Conservation (phyloP, 2,888 invertebrate genomes). For the Drosophila mercatorum region DNA sequence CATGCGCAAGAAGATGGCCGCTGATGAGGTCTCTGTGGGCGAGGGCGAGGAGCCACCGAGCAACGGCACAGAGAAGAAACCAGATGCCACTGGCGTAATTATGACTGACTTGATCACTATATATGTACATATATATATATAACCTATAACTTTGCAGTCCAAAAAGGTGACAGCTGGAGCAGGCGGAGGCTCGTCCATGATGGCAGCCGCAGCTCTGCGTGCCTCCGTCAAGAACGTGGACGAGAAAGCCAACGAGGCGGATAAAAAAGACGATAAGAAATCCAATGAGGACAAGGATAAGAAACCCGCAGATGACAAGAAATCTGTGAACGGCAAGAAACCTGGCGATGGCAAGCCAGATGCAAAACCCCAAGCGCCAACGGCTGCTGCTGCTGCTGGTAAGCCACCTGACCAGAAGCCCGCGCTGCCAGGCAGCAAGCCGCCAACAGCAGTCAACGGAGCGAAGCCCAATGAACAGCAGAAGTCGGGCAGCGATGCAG, state of each 20-base stretch:
- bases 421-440: constrained; percentile 29
- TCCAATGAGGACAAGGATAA: constrained; percentile 34
- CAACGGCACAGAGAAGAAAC: constrained; percentile 44
- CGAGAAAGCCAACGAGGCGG: constrained; percentile 35
- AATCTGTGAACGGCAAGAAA: constrained; percentile 33
- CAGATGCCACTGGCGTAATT: constrained; percentile 52
- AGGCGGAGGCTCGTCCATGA: constrained; percentile 39
- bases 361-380: constrained; percentile 41
- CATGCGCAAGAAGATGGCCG: constrained; percentile 90
- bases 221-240: constrained; percentile 64
- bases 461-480: constrained; percentile 57
- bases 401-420: constrained; percentile 66
- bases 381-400: not conserved
- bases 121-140: not conserved
- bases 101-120: not conserved
- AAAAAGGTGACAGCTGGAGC: constrained; percentile 32
- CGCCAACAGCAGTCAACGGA: constrained; percentile 28
- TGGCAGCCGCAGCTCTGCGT: constrained; percentile 60
- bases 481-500: constrained; percentile 50
- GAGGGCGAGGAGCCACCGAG: constrained; percentile 44
- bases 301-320: constrained; percentile 43
- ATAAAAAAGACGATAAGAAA: constrained; percentile 40
- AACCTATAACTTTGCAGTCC: constrained; percentile 37
- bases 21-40: constrained; percentile 83
- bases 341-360: constrained; percentile 41